Evolutionary conservation across 2,888 invertebrate species (phyloP), one percentile per base, ranked within the genome.

Genomic region (Meganola albula): DNA sequence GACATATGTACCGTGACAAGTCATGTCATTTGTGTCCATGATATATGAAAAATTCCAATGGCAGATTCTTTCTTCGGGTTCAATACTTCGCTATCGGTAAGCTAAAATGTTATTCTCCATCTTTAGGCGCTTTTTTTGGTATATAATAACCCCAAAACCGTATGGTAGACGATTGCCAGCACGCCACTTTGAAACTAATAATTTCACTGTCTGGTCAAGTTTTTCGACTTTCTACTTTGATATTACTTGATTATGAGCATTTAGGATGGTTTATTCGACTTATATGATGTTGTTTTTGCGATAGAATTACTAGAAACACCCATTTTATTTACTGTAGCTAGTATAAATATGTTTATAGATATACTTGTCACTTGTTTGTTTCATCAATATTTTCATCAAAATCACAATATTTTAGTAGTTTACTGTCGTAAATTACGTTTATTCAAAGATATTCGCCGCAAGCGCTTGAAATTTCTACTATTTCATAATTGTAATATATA

Each of bases 31-130:
- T 88, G 85, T 78, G 86, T 87, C 74, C 86, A 86, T 87, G 87
- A 85, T 87, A 80, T 73, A 87, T 87, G 88, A 87, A 82, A 83
- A 83, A 74, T 73, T 77, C 83, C 79, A 91, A 94, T 94, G 93
- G 93, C 93, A 90, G 91, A 94, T 90, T 91, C 92, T 85, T 94
- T 93, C 90, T 94, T 93, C 89, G 93, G 91, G 87, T 92, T 93
- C 87, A 91, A 93, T 88, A 89, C 92, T 75, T 87, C 91, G 79
- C 72, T 90, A 87, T 90, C 91, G 88, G 93, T 93, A 85, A 92
- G 91, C 89, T 69, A 40, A 45, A 37, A 37, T 27, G 40, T 31
- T 45, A 49, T 62, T 63, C 52, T 55, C 48, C 35, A 8, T 23
- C 30, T 42, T 45, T 34, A 45, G 31, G 49, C 45, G 34, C 45